Evolutionary conservation across 2,888 invertebrate genomes (phyloP), one percentile per base, ranked within the genome.

Genomic region (Suillia variegata): DNA sequence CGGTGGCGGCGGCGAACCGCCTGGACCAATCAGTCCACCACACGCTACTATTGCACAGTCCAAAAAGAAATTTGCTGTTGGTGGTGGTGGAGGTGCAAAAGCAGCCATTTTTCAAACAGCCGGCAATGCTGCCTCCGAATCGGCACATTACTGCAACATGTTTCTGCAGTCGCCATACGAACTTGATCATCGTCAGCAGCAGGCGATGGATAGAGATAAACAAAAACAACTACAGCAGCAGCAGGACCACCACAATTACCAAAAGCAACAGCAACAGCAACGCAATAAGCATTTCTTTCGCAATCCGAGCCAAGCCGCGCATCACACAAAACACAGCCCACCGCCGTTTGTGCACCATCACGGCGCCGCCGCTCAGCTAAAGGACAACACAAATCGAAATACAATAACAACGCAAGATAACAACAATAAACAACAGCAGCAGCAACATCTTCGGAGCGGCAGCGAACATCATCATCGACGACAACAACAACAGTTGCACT

Each of bases 111-210:
- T 61, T 49, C 67, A 54, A 51, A 55, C 62, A 42, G 61, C 59
- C 57, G 59, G 59, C 57, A 55, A 49, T 56, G 61, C 51, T 49
- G 55, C 58, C 2, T 45, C 64, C 1, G 67, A 69, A 12, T 58
- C 70, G 3, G 38, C 62, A 1, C 61, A 58, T 17, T 74, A 61
- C 26, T 42, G 61, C 1, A 63, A 70, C 34, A 26, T 62, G 13
- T 62, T 56, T 17, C 42, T 56, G 1, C 58, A 50, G 17, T 42
- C 62, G 2, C 63, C 42, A 51, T 52, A 10, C 13, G 6, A 13
- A 18, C 33, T 22, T 13, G 22, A 26, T 13, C 33, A 34, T 10
- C n/a, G 12, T 34, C 20, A 34, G 1, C 8, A 21, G n/a, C 52
- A 17, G 13, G 31, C 15, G 20, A 12, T 17, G 8, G 15, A 51